These are phyloP conservation scores for Caenorhabditis sulstoni DNA, from an alignment of 2,888 invertebrate species.

Conservation along the genomic window DNA sequence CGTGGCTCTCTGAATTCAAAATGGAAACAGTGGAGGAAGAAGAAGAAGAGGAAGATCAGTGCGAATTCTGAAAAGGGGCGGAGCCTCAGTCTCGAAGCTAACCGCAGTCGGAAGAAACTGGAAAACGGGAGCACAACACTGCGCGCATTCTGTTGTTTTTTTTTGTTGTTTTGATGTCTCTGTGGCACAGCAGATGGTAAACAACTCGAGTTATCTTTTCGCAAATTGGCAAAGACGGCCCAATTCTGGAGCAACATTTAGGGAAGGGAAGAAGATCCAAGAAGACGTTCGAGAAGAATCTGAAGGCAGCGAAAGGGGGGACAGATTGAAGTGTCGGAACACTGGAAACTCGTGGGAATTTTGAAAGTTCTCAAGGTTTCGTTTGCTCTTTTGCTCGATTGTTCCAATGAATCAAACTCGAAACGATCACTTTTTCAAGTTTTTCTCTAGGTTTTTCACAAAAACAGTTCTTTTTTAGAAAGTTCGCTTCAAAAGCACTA, in stretches of 20 bases:
- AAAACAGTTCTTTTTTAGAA: too few species aligned
- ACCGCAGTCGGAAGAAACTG: constrained; percentile 7
- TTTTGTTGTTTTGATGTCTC: constrained; percentile 37
- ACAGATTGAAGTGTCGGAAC: too few species aligned
- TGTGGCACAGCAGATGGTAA: constrained; percentile 20
- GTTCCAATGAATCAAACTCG: too few species aligned
- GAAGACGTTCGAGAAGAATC: constrained; percentile 3
- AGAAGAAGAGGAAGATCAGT: neutral
- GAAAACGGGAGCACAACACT: constrained; percentile 34
- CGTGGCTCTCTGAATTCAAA: constrained; percentile 6
- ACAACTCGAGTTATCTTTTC: constrained; percentile 44
- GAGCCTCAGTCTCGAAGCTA: constrained; percentile 9
- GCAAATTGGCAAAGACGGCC: constrained; percentile 40
- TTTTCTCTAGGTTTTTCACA: too few species aligned
- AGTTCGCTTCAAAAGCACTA: too few species aligned
- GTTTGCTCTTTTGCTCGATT: too few species aligned
- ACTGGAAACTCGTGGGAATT: too few species aligned
- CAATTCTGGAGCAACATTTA: neutral
- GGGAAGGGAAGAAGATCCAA: constrained; percentile 1
- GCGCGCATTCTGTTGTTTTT: constrained; percentile 40
- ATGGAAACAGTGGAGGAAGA: neutral
- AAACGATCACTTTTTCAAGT: too few species aligned
- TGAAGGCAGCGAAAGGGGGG: too few species aligned
- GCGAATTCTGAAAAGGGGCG: constrained; percentile 9
- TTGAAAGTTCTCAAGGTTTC: too few species aligned